Evolutionary conservation across 2,888 invertebrate species (phyloP), one percentile per base, ranked within the genome.

Genomic region (Andrena praecox): DNA sequence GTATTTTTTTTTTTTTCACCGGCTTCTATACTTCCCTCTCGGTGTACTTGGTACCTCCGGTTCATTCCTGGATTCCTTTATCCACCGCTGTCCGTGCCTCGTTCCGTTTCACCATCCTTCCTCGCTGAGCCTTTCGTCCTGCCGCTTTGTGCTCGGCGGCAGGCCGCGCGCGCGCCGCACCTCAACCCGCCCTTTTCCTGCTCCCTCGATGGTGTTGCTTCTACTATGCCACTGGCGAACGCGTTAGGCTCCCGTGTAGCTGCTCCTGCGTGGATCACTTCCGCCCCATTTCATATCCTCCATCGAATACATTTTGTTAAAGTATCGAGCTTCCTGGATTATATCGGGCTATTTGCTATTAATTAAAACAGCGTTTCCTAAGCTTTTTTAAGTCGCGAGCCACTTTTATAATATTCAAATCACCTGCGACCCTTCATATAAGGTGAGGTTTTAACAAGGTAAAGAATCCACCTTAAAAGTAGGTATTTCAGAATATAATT

Each of bases 1-100:
- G 86, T 86, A 87, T 85, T 87, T 82, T 83, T 77, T 82, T 77
- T 82, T 84, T 73, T 56, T 56, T 10, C 77, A 31, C 72, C 85
- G 81, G 84, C 77, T 83, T 83, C 85, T 74, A 77, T 79, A 68
- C 81, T 79, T 79, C 85, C 80, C 70, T 71, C 73, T 72, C 81
- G 48, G 42, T 59, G 69, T 62, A 67, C 75, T 71, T 60, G 62
- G 71, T 70, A 33, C 74, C 70, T 59, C 71, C 54, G 33, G 66
- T 66, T 66, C 63, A 66, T 77, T 56, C 75, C 81, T 31, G 79
- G 81, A 76, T 80, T 77, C 82, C 76, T 77, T 87, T 83, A 79
- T 87, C 78, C 79, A 67, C 70, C 64, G 54, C 70, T 64, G 67
- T 77, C 77, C 64, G 70, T 69, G 80, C 68, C 64, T 69, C 87